Conservation (phyloP, 37 sponge, comb jelly and placozoan species). For the Diacarnus erythraeanus region DNA sequence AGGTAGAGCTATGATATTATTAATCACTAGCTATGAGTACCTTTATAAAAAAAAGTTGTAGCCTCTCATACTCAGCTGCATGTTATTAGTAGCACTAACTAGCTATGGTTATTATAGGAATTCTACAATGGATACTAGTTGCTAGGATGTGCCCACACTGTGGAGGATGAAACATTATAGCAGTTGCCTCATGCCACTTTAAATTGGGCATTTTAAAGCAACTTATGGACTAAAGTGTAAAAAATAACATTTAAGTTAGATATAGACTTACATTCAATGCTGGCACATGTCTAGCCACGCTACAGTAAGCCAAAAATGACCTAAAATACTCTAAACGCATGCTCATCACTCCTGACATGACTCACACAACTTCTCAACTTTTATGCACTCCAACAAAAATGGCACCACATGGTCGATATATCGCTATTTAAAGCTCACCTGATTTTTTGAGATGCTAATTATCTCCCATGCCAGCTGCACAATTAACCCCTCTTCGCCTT, state of each 20-base stretch:
- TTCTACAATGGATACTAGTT: too few species aligned
- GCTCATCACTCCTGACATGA: background rate
- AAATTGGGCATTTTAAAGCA: background rate
- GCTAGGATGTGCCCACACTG: too few species aligned
- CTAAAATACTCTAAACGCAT: background rate
- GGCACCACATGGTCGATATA: background rate
- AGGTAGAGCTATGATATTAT: too few species aligned
- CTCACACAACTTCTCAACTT: background rate
- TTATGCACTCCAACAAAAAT: background rate
- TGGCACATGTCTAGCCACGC: background rate
- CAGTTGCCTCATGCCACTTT: too few species aligned
- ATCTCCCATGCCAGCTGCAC: conserved; percentile 53
- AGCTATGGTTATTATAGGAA: too few species aligned
- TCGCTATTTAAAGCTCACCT: conserved; percentile 65
- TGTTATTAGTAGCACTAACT: too few species aligned
- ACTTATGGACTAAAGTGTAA: too few species aligned
- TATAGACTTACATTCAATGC: background rate
- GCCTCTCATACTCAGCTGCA: too few species aligned
- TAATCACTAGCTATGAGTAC: too few species aligned
- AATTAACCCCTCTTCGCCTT: conserved; percentile 35
- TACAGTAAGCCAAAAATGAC: background rate
- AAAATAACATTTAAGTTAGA: too few species aligned
- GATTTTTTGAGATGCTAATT: conserved; percentile 36
- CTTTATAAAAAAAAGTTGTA: too few species aligned
- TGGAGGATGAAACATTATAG: too few species aligned